phyloP scores from a whole-genome alignment of 2,113 vertebrate species.

The Todiramphus saurophagus region DNA sequence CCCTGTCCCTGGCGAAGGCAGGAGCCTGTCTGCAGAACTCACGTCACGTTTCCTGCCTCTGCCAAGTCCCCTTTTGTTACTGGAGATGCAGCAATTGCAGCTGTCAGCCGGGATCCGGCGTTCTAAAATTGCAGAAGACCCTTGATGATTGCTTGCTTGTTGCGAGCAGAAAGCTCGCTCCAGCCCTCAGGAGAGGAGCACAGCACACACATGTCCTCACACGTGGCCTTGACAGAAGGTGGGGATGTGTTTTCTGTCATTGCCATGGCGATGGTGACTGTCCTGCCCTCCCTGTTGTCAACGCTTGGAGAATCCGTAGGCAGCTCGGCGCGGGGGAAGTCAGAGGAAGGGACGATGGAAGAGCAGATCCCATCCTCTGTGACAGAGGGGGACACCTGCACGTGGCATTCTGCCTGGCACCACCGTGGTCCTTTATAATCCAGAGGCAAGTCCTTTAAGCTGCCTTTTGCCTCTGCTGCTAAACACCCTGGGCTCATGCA shows the following conservation, averaged over 20 bases:
- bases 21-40: background rate
- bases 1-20: background rate
- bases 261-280: slow-evolving; percentile 23
- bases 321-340: background rate
- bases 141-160: background rate
- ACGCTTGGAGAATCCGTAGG: background rate
- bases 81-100: background rate
- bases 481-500: background rate
- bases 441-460: background rate
- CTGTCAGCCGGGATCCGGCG: background rate
- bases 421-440: background rate
- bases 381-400: background rate
- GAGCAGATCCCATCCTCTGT: background rate
- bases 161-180: background rate
- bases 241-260: background rate
- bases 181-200: background rate
- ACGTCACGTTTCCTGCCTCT: background rate
- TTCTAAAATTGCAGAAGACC: background rate
- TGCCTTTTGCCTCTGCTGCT: background rate
- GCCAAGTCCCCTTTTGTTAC: background rate
- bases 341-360: background rate
- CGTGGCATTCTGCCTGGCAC: background rate
- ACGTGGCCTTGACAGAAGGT: slow-evolving; percentile 28
- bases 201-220: background rate
- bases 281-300: background rate